Percentiles rank a stretch among this genome's conserved stretches.
phyloP scores from a whole-genome alignment of 2,797 vertebrate genomes.

The Dipus sagitta region DNA sequence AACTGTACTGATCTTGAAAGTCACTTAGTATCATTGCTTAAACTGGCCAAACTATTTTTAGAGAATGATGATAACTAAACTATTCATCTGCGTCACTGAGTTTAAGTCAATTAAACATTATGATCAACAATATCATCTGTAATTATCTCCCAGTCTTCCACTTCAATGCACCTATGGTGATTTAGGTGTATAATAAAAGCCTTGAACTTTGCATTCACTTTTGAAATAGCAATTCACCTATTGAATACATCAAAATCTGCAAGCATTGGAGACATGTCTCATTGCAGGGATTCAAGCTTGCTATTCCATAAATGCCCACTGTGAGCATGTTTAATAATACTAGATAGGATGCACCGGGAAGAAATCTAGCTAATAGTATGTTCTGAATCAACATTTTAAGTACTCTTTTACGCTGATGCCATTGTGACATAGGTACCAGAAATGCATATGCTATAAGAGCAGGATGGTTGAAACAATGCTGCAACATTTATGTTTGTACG shows the following conservation, averaged over 20 bases:
- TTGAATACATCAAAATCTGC: conserved; percentile 20
- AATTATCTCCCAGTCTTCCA: conserved; percentile 66
- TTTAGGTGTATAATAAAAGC: conserved; percentile 50
- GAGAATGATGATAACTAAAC: conserved; percentile 49
- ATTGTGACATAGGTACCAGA: conserved; percentile 53
- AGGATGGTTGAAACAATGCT: conserved; percentile 19
- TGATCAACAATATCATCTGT: conserved; percentile 44
- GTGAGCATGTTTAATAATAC: conserved; percentile 59
- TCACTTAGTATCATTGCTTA: conserved; percentile 41
- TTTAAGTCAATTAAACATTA: conserved; percentile 28
- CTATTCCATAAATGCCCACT: conserved; percentile 46
- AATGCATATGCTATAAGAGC: conserved; percentile 66
- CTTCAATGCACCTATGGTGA: conserved; percentile 16
- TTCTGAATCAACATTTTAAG: conserved; percentile 63
- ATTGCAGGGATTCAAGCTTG: conserved; percentile 24
- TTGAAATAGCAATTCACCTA: conserved; percentile 40
- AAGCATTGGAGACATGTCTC: not conserved
- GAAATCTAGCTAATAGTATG: conserved; percentile 50
- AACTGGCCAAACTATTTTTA: conserved; percentile 27
- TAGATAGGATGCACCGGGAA: conserved; percentile 54
- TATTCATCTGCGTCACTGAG: not conserved
- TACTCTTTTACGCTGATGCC: conserved; percentile 55
- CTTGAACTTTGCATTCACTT: conserved; percentile 20
- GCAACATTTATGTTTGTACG: conserved; percentile 25
- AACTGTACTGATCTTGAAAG: conserved; percentile 48